These are phyloP conservation scores for Drosophila fungiperda DNA, from an alignment of 2,888 invertebrate genomes.

Conservation along the genomic window DNA sequence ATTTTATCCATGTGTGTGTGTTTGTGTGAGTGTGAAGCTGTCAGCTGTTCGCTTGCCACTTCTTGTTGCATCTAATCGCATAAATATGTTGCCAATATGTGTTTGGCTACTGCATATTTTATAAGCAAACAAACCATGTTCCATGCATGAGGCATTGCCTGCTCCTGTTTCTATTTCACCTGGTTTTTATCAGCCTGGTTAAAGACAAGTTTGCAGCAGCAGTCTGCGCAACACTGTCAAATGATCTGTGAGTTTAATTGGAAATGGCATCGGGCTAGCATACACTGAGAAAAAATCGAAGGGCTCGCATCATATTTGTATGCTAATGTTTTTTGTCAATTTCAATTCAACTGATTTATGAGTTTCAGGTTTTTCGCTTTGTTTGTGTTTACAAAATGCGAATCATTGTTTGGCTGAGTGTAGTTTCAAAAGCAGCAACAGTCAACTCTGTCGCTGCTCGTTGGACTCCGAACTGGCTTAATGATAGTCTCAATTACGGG, in stretches of 20 bases:
- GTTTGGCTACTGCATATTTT: slow-evolving; percentile 72
- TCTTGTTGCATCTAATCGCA: slow-evolving; percentile 79
- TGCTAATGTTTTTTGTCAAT: not conserved
- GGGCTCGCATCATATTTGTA: not conserved
- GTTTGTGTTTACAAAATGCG: not conserved
- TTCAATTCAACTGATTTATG: not conserved
- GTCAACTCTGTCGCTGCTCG: slow-evolving; percentile 37
- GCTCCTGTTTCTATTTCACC: slow-evolving; percentile 5
- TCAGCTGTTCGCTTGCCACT: slow-evolving; percentile 48
- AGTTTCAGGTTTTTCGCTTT: too few relatives aligned
- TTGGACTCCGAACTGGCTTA: slow-evolving; percentile 65
- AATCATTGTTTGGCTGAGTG: not conserved
- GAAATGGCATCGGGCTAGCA: not conserved
- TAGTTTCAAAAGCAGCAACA: slow-evolving; percentile 8
- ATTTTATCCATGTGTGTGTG: slow-evolving; percentile 28
- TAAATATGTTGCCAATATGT: slow-evolving; percentile 77
- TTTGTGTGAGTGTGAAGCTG: slow-evolving; percentile 41
- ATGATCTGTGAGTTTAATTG: slow-evolving; percentile 12
- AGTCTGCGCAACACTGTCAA: slow-evolving; percentile 10
- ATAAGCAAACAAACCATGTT: slow-evolving; percentile 62
- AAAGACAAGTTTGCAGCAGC: slow-evolving; percentile 22
- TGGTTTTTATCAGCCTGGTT: not conserved
- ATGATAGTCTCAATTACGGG: slow-evolving; percentile 78
- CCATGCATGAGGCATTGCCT: slow-evolving; percentile 22
- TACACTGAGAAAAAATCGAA: not conserved